A percentile compares a stretch with the other conserved stretches of the same genome.
phyloP scores from a whole-genome alignment of 2,888 invertebrate genomes.

The Drosophila paucipuncta region DNA sequence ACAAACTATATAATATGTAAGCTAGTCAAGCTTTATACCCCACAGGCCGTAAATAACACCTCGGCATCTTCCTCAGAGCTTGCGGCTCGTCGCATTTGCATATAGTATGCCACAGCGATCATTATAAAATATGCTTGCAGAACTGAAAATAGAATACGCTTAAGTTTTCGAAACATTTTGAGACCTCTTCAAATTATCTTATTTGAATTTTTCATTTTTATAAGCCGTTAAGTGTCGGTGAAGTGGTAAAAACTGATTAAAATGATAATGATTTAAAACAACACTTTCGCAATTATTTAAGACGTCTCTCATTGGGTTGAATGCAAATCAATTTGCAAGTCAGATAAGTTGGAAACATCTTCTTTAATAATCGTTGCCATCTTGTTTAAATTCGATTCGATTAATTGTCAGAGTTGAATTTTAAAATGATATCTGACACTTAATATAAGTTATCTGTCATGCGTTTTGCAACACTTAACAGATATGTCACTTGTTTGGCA shows the following conservation, averaged over 20 bases:
- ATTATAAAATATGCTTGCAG: constrained; percentile 52
- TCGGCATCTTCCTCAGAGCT: constrained; percentile 23
- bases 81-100: constrained; percentile 14
- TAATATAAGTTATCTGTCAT: neutral
- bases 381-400: no score
- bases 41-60: constrained; percentile 47
- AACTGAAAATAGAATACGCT: constrained; percentile 30
- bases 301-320: neutral
- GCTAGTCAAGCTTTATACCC: neutral
- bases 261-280: neutral
- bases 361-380: no score
- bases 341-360: neutral
- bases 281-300: neutral
- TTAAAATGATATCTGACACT: neutral
- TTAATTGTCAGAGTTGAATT: neutral
- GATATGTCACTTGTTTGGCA: neutral
- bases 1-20: neutral
- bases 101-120: constrained; percentile 44
- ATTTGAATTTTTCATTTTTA: neutral
- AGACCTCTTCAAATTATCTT: neutral
- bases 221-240: neutral
- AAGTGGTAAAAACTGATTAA: neutral
- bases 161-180: neutral
- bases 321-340: neutral
- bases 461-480: neutral